Evolutionary conservation across 2,888 invertebrate species (phyloP).

Genomic region (Carabus problematicus): DNA sequence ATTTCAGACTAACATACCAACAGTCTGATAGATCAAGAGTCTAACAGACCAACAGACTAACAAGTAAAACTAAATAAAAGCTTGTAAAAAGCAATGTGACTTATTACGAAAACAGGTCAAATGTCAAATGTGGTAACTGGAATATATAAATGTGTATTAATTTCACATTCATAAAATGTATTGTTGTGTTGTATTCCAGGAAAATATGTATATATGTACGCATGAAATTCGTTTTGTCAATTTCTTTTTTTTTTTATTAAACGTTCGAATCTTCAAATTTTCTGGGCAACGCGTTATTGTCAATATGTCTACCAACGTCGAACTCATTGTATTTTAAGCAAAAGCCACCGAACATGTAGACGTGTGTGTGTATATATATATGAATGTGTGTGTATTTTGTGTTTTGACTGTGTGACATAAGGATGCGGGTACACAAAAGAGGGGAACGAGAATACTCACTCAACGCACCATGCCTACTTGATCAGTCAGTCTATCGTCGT

Average conservation of each 20-base stretch:
- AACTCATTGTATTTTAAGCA: conserved; percentile 11
- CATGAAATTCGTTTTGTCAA: neutral
- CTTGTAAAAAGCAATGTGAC: too few relatives aligned
- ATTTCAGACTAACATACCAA: too few relatives aligned
- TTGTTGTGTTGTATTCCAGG: too few relatives aligned
- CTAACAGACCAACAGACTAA: too few relatives aligned
- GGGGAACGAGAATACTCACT: conserved; percentile 28
- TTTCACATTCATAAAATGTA: too few relatives aligned
- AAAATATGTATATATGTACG: too few relatives aligned
- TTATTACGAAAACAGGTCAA: too few relatives aligned
- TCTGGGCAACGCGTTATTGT: conserved; percentile 32
- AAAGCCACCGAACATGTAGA: neutral
- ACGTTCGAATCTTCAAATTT: neutral
- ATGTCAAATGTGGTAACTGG: too few relatives aligned
- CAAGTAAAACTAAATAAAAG: too few relatives aligned
- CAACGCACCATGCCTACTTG: neutral
- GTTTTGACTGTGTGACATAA: conserved; percentile 2
- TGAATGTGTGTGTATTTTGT: conserved; percentile 1
- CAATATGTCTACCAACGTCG: conserved; percentile 34
- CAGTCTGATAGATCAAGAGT: too few relatives aligned
- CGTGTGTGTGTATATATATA: conserved; percentile 2
- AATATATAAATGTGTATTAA: too few relatives aligned
- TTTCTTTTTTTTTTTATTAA: neutral
- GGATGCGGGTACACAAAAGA: neutral
- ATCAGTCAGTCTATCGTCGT: too few relatives aligned